Evolutionary conservation across 2,113 vertebrate genomes (phyloP), one percentile per base, ranked within the genome.

Genomic region (Athene noctua): DNA sequence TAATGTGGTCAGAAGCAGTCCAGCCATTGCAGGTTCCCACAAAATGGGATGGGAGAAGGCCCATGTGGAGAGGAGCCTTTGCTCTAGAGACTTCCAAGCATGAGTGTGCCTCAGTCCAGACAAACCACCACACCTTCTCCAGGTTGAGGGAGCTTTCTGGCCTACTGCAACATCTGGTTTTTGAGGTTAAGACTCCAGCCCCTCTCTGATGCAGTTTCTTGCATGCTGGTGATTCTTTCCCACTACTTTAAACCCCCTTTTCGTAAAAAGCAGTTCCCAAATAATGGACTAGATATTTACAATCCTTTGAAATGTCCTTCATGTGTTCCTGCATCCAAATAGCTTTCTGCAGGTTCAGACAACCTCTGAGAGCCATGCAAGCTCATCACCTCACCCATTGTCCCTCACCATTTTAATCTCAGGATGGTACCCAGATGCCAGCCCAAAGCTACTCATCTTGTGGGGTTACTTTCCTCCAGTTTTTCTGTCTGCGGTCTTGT

Each of bases 71-170:
- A 18, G 22, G 9, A 49, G 20, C 11, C 36, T 55, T 86, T 59
- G 44, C 44, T 26, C 61, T 11, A 13, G n/a, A 82, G 27, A 19
- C 8, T 42, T 34, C 49, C 55, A 46, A 16, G 12, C 47, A 4
- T 3, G 49, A 36, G 32, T 4, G 25, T 46, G 51, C 40, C 55
- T 77, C 0, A 0, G 19, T 63, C 55, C 13, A 57, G 75, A 47
- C 67, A 49, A 92, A 42, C 23, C 2, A 2, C n/a, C 34, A 18
- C 21, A 14, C 25, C 59, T 72, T 22, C 21, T 78, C 14, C 42
- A 74, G 44, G 40, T 40, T 59, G 51, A 25, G 15, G 11, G n/a
- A 40, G 27, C 17, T 85, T 80, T 63, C 68, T 78, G 82, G 13
- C 40, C n/a, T 26, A 78, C 49, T 59, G 7, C 40, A 73, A 34